These are phyloP conservation scores for Drosophila equinoxialis DNA, from an alignment of 1,140 invertebrate genomes.

Conservation along the genomic window DNA sequence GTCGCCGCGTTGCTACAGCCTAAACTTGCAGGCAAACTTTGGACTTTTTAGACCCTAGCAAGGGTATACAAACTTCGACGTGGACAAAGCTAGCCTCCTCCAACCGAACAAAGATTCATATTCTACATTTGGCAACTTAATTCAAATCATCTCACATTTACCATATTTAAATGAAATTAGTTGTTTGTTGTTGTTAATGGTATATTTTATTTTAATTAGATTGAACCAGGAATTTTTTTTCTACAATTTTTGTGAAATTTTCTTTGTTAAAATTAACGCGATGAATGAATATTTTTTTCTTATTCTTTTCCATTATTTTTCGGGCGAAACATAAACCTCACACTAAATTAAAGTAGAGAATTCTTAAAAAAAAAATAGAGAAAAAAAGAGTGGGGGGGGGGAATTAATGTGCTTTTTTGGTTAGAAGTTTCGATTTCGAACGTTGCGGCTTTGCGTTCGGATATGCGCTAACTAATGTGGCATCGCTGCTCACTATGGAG, in stretches of 20 bases:
- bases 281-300: background rate
- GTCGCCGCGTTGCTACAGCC: too few species aligned
- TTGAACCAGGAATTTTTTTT: background rate
- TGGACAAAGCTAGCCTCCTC: too few species aligned
- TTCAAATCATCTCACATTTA: too few species aligned
- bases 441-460: background rate
- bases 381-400: background rate
- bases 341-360: background rate
- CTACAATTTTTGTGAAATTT: background rate
- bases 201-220: background rate
- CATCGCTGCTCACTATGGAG: constrained; percentile 5
- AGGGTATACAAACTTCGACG: too few species aligned
- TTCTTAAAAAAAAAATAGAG: background rate
- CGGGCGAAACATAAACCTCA: background rate
- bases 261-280: background rate
- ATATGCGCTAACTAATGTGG: background rate
- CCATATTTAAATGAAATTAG: background rate
- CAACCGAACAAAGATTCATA: too few species aligned
- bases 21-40: too few species aligned
- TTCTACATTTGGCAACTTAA: too few species aligned
- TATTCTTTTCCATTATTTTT: background rate
- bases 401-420: background rate
- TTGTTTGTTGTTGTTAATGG: background rate
- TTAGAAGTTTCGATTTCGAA: constrained; percentile 1
- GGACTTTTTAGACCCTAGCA: too few species aligned